Base-by-base conservation (phyloP, 2,888 invertebrate genomes). In the Asteroscopus sphinx region DNA sequence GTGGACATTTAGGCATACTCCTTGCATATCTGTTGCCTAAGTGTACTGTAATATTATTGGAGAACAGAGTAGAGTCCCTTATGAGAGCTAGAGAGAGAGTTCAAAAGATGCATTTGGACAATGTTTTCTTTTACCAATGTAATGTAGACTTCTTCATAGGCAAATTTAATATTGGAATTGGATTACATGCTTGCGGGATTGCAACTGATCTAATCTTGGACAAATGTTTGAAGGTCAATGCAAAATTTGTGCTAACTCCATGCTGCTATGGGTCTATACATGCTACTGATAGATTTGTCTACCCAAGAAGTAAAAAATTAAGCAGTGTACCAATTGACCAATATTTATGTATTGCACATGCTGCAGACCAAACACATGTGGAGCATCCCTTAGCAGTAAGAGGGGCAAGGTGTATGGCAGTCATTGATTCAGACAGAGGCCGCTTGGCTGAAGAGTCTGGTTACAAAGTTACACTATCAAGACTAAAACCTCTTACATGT, bases 261-360 rank as follows among this genome's bases (percentile, higher is more conserved):
- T 99, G 99, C 86, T 99, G 99, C 85, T 99, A 99, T 90, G 99
- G 99, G 1, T 96, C 97, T 2, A 95, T 99, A 11, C 97, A 97
- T 87, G 95, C 96, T 63, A 98, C 98, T 77, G 96, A 97, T 73
- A 96, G 96, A 71, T 92, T 99, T 41, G 92, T 93, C 0, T 99
- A 98, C 89, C 99, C 99, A 0, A 94, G 97, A 67, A 99, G 98
- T 87, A 81, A 85, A n/a, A 84, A 84, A 35, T 96, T 96, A 75
- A 91, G 87, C 17, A 71, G 82, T 35, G 81, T 95, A 2, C 85
- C 94, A 1, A 74, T 91, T 52, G 93, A 95, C 63, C 96, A 97
- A 77, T 98, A 97, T 87, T 91, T 98, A 62, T 96, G 96, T 61
- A 95, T 99, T 56, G 97, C 98, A 1, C 99, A 99, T 90, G 96